These are phyloP conservation scores for Acanthis flammea DNA, from an alignment of 2,797 vertebrate species.

Conservation along the genomic window DNA sequence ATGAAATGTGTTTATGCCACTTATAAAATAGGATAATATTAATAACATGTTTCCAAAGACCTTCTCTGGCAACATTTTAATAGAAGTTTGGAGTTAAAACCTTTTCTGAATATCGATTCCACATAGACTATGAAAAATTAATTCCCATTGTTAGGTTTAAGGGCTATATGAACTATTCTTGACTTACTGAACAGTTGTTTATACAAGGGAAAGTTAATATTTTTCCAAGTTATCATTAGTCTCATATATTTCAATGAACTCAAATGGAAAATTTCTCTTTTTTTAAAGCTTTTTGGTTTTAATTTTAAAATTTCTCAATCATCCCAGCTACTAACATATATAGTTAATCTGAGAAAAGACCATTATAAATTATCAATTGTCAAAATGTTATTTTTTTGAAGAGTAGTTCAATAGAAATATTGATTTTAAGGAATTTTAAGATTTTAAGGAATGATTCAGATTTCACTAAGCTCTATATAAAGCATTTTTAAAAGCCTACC, in stretches of 20 bases:
- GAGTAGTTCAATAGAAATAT: not conserved
- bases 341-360: not conserved
- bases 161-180: not conserved
- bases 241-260: not conserved
- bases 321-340: not conserved
- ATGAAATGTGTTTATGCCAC: not conserved
- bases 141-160: not conserved
- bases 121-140: not conserved
- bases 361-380: not conserved
- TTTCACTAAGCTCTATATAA: not conserved
- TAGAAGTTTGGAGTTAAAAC: not conserved
- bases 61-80: not conserved
- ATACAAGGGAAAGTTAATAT: not conserved
- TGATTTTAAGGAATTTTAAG: not conserved
- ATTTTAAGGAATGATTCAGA: not conserved
- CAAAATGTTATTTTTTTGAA: not conserved
- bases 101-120: not conserved
- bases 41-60: not conserved
- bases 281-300: accelerated
- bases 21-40: not conserved
- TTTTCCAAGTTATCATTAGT: not conserved
- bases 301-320: not conserved
- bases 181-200: not conserved
- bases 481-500: not conserved
- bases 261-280: not conserved